Base-by-base conservation (phyloP, 1,140 invertebrate genomes). In the Andrena cerasifolii region DNA sequence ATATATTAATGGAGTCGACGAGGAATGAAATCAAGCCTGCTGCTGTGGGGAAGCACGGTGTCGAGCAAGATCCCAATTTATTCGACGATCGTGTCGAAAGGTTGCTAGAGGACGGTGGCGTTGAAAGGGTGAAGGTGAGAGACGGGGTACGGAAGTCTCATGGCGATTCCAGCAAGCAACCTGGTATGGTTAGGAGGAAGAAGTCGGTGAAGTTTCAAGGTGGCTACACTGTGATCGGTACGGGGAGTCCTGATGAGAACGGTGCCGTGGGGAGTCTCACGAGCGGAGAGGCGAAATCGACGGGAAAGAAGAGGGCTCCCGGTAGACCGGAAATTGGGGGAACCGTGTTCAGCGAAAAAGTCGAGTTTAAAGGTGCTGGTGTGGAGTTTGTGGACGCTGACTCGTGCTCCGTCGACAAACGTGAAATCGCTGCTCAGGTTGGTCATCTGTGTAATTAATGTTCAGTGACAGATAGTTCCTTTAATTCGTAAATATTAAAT, bases 201-300 rank as follows among this genome's bases (percentile, higher is more conserved):
- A 91, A 91, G 65, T 88, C 85, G 45, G 90, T 92, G 71, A 89
- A 91, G 71, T 91, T 92, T 59, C 80, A 89, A 75, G 86, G 79
- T 82, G 88, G 82, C 26, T 88, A 83, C 63, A 88, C 82, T 26
- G 78, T 88, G 53, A 85, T 85, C 74, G 61, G 80, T 40, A 33
- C 65, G 21, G 56, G 16, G 63, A 63, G 31, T 83, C 70, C 63
- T 24, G 51, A 53, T 16, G 49, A 79, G 1, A 31, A 76, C 10
- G 53, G 43, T 14, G 47, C 76, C 51, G 5, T 12, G 24, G 49
- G 14, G 40, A 71, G 5, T n/a, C 24, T 7, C 33, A 40, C 28
- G 18, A 40, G n/a, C 6, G 14, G 14, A 43, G 21, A 58, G n/a
- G 54, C 24, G 8, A 66, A 61, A 14, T 31, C 47, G 28, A 49